These are phyloP conservation scores for Dreissena polymorpha DNA, from an alignment of 1,140 invertebrate species.

Conservation along the genomic window DNA sequence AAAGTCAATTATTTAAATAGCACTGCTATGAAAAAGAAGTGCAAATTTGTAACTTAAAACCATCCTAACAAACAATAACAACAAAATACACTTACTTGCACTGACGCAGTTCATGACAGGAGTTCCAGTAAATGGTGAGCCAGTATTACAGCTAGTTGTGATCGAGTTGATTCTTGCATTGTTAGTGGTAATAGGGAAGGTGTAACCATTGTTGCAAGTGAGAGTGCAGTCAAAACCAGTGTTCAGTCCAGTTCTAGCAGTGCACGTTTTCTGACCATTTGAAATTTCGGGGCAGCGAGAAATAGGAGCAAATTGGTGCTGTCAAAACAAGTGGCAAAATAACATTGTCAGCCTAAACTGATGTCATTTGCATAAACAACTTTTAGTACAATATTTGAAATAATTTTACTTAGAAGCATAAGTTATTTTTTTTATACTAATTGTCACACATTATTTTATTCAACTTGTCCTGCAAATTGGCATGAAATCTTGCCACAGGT, in stretches of 20 bases:
- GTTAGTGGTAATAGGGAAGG: neutral
- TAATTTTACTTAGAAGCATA: too few relatives aligned
- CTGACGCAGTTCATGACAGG: neutral
- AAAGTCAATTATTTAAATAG: too few relatives aligned
- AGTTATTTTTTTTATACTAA: too few relatives aligned
- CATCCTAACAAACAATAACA: too few relatives aligned
- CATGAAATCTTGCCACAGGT: neutral
- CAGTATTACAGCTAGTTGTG: neutral
- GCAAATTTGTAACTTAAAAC: too few relatives aligned
- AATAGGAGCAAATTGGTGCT: conserved; percentile 1
- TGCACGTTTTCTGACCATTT: neutral
- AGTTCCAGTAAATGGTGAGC: neutral
- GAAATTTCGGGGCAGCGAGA: neutral
- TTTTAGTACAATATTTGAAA: too few relatives aligned
- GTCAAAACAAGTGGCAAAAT: neutral
- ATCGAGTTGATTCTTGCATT: neutral
- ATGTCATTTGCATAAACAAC: too few relatives aligned
- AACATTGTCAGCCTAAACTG: too few relatives aligned
- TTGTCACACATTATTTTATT: too few relatives aligned
- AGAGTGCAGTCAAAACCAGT: neutral
- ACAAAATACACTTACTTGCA: neutral
- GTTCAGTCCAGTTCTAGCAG: neutral
- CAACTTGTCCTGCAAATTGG: too few relatives aligned
- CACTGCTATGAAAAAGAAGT: too few relatives aligned
- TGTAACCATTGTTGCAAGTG: neutral